Evolutionary conservation across 2,113 vertebrate genomes (phyloP).

Genomic region (Malurus elegans): DNA sequence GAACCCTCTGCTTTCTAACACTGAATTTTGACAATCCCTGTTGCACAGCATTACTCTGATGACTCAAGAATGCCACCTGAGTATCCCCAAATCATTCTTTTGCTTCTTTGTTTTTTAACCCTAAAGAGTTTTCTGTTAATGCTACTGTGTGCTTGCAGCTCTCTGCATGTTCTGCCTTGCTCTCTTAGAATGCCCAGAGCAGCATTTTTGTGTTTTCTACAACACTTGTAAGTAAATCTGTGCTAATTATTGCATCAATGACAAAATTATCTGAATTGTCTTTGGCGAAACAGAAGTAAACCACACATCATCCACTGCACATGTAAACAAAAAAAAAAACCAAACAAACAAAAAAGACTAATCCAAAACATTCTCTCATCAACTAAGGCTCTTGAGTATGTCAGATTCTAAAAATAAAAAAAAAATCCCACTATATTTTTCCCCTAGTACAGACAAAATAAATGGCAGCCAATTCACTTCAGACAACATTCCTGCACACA

Average conservation of each 20-base stretch:
- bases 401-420: not conserved
- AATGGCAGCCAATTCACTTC: conserved; percentile 59
- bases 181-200: not conserved
- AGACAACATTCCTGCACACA: conserved; percentile 31
- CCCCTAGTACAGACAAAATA: conserved; percentile 16
- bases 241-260: not conserved
- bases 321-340: not conserved
- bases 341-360: not conserved
- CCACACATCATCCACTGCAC: not conserved
- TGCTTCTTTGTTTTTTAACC: not conserved
- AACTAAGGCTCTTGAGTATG: not conserved
- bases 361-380: conserved; percentile 12
- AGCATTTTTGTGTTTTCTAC: not conserved
- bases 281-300: conserved; percentile 3
- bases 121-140: not conserved
- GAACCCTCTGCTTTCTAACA: not conserved
- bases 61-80: rapidly evolving
- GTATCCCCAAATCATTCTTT: not conserved
- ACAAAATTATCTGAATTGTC: conserved; percentile 34
- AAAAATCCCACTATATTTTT: not conserved
- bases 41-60: not conserved
- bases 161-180: not conserved
- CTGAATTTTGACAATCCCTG: not conserved
- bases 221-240: not conserved
- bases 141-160: not conserved